A percentile compares a stretch with the other conserved stretches of the same genome.
These are phyloP conservation scores for Pentalonia nigronervosa DNA, from an alignment of 1,140 invertebrate genomes.

Conservation along the genomic window DNA sequence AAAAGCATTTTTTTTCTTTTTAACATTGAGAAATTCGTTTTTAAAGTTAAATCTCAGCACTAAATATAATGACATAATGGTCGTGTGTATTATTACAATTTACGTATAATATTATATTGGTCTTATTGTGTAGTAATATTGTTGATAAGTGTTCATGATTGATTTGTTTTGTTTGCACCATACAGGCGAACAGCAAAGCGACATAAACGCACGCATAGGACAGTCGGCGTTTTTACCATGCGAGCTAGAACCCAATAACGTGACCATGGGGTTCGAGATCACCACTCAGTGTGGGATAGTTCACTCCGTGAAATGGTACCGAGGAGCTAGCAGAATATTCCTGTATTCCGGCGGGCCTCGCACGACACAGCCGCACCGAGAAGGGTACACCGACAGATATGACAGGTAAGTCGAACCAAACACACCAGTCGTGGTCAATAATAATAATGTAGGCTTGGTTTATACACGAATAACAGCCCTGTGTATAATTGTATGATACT, in stretches of 20 bases:
- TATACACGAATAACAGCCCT: background rate
- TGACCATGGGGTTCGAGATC: conserved; percentile 79
- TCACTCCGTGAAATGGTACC: conserved; percentile 91
- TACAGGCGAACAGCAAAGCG: conserved; percentile 52
- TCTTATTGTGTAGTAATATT: background rate
- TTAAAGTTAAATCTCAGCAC: background rate
- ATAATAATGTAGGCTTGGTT: too few relatives aligned
- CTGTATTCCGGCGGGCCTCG: conserved; percentile 80
- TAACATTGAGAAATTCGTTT: too few relatives aligned
- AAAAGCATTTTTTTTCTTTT: too few relatives aligned
- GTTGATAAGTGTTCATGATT: background rate
- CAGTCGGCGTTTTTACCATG: conserved; percentile 60
- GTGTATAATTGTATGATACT: background rate
- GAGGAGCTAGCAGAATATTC: conserved; percentile 79
- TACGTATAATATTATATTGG: background rate
- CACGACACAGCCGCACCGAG: conserved; percentile 76
- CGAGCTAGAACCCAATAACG: conserved; percentile 68
- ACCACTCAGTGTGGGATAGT: conserved; percentile 78
- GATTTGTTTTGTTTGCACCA: background rate
- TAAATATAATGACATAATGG: background rate
- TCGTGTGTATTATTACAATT: too few relatives aligned
- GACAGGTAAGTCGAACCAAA: conserved; percentile 8
- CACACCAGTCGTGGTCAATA: background rate
- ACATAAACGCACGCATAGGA: conserved; percentile 38
- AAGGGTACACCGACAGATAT: conserved; percentile 78